phyloP scores from a whole-genome alignment of 2,888 invertebrate genomes.

The Drosophila diplacantha region DNA sequence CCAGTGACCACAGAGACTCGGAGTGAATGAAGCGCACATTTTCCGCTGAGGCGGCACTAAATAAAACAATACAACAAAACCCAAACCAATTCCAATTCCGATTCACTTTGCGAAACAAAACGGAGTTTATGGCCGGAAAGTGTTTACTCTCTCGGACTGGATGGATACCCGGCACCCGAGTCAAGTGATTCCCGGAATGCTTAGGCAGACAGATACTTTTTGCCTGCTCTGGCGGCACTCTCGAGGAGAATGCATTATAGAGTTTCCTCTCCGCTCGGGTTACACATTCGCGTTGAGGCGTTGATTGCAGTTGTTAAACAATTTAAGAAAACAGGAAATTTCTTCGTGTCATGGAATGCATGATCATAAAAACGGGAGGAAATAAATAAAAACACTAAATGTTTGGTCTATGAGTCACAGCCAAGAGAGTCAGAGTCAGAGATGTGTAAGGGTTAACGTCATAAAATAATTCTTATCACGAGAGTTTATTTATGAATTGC shows the following conservation, averaged over 20 bases:
- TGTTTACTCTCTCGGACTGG: constrained; percentile 37
- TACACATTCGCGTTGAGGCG: constrained; percentile 19
- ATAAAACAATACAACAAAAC: constrained; percentile 9
- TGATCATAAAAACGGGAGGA: constrained; percentile 18
- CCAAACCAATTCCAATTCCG: constrained; percentile 47
- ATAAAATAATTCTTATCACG: neutral
- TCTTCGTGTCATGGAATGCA: constrained; percentile 37
- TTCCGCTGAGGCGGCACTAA: constrained; percentile 54
- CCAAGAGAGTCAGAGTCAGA: constrained; percentile 11
- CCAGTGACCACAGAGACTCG: constrained; percentile 28
- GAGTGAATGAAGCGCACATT: constrained; percentile 48
- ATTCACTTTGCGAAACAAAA: constrained; percentile 33
- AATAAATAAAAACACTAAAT: constrained; percentile 7
- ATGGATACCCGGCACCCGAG: constrained; percentile 26
- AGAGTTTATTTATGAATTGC: neutral
- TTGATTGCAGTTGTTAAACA: constrained; percentile 50
- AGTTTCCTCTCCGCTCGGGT: constrained; percentile 28
- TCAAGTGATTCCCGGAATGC: constrained; percentile 65
- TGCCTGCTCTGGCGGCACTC: constrained; percentile 16
- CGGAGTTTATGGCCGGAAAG: constrained; percentile 48
- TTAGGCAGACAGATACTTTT: constrained; percentile 37
- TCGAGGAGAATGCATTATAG: constrained; percentile 12
- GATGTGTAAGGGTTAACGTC: neutral
- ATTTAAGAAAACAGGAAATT: constrained; percentile 19
- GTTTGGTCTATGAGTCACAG: constrained; percentile 20